phyloP scores from a whole-genome alignment of 30 jellyfish, hydroid and myxozoan genomes.

The Sanderia malayensis region DNA sequence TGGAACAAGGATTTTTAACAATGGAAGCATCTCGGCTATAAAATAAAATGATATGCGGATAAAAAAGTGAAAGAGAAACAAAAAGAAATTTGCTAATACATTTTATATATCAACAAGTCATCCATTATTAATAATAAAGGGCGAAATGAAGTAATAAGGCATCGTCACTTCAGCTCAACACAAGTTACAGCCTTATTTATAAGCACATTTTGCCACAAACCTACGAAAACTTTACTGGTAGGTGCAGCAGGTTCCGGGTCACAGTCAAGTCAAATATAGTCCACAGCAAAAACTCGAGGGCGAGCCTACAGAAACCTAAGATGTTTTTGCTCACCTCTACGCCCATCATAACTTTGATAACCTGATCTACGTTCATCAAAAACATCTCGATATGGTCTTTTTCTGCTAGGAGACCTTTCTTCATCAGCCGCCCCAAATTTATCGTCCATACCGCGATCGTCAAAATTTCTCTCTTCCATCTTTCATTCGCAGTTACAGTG shows the following conservation, averaged over 20 bases:
- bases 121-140: no score
- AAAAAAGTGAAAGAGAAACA: no score
- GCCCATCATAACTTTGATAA: constrained; percentile 25
- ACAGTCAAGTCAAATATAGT: not conserved
- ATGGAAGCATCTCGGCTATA: constrained; percentile 64
- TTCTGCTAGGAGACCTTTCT: constrained; percentile 14
- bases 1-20: constrained; percentile 86
- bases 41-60: no score
- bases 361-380: constrained; percentile 30
- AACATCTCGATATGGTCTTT: constrained; percentile 47
- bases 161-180: no score
- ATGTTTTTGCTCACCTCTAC: constrained; percentile 1
- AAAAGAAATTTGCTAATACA: no score
- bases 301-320: not conserved
- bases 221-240: not conserved
- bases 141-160: no score
- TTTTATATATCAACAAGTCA: no score
- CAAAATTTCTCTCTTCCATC: no score
- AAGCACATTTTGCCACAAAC: not conserved
- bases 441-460: not conserved
- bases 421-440: not conserved
- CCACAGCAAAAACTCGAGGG: not conserved
- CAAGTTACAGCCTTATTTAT: not conserved
- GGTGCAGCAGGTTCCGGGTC: not conserved
- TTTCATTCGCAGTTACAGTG: no score